Base-by-base conservation (phyloP, 2,888 invertebrate genomes). In the Ornithoptera priamus region DNA sequence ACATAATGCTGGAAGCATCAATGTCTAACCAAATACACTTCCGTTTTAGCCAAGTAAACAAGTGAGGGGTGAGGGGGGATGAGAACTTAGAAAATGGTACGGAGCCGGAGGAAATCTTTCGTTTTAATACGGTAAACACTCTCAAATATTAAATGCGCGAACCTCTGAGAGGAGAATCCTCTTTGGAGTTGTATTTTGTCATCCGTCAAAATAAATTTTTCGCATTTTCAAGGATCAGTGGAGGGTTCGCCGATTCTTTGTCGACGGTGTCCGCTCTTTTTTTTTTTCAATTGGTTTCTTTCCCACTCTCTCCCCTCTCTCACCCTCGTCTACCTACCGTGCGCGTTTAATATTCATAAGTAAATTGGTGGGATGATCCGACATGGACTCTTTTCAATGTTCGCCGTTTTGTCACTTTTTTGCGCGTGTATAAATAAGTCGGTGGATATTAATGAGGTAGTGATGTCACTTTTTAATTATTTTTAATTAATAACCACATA, bases 271-370 rank as follows among this genome's bases (percentile, higher is more conserved):
- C 80, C 80, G 77, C 67, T n/a, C 65, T 71, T 39, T 68, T 68
- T 67, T 68, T 68, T 67, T 65, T 68, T 62, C 67, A 39, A 62
- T 62, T 58, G 59, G 36, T 63, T 68, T 64, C 64, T 64, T 61
- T 62, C 42, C n/a, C 15, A 15, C 20, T 58, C 53, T n/a, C 3
- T 53, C 75, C 76, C 73, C 78, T 78, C 78, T 78, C 75, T 67
- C 30, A 76, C 75, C 75, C 76, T 77, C 79, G 75, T 75, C 75
- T 78, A 77, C 80, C 78, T 82, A 79, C 80, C 80, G 79, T 78
- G 74, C 79, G 83, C 85, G 81, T 87, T 92, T 91, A 91, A 92
- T 91, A 91, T 91, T 91, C 90, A 91, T 91, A 90, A 91, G 89
- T 87, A 89, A 90, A 89, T 90, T 89, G 88, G 84, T 82, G 83